A percentile compares a stretch with the other conserved stretches of the same genome.
Conservation (phyloP, 2,113 vertebrate species). For the Corythornis cristatus region DNA sequence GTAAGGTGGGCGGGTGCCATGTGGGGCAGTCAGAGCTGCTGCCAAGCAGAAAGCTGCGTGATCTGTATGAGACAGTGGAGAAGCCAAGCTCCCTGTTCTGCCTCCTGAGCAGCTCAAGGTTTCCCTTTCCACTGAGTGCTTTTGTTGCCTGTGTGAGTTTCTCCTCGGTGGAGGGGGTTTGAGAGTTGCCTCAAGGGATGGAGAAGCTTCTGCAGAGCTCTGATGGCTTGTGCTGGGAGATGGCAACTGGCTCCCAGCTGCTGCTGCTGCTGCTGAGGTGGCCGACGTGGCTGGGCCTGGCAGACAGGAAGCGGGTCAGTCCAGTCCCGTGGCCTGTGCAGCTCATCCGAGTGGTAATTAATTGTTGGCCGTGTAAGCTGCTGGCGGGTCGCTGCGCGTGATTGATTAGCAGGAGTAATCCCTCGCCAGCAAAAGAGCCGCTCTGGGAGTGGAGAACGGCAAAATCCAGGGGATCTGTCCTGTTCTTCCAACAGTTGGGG, state of each 20-base stretch:
- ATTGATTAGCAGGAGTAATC: constrained; percentile 30
- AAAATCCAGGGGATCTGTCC: background rate
- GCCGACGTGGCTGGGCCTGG: background rate
- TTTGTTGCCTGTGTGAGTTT: background rate
- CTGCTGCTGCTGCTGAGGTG: background rate
- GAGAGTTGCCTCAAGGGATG: background rate
- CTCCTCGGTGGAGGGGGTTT: background rate
- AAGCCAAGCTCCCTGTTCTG: background rate
- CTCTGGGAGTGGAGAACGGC: background rate
- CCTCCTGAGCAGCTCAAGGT: background rate
- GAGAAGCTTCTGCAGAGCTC: background rate
- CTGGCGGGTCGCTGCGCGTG: background rate
- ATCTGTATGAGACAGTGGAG: accelerated
- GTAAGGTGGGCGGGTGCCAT: background rate
- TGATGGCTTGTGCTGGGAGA: accelerated
- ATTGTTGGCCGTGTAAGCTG: background rate
- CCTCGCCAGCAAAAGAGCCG: background rate
- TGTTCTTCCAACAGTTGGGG: background rate
- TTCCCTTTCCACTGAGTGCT: background rate
- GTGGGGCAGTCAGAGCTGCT: background rate
- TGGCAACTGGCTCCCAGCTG: background rate
- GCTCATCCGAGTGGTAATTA: background rate
- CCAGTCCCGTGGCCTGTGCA: background rate
- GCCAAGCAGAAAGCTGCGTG: accelerated
- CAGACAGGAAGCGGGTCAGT: background rate